A percentile compares a stretch with the other conserved stretches of the same genome.
These are phyloP conservation scores for Invenusta paracnida DNA, from an alignment of 2,888 invertebrate species.

Conservation along the genomic window DNA sequence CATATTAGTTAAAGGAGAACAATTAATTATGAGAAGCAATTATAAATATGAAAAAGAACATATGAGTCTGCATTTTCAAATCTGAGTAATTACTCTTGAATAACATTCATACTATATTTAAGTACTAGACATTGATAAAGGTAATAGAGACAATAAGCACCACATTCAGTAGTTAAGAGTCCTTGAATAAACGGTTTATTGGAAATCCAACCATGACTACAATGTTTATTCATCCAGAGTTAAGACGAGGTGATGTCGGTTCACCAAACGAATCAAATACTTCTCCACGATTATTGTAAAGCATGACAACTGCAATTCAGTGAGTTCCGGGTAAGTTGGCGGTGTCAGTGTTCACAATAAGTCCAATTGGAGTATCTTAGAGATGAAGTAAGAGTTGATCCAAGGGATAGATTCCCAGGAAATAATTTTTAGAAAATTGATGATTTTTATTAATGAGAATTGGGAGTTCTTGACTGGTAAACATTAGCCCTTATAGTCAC, in stretches of 20 bases:
- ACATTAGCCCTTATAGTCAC: neutral
- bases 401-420: neutral
- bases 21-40: neutral
- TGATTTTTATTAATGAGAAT: neutral
- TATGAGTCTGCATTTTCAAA: neutral
- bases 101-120: neutral
- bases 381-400: neutral
- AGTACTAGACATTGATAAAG: neutral
- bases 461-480: neutral
- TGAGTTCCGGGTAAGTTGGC: neutral
- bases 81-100: neutral
- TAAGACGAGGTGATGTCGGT: neutral
- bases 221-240: neutral
- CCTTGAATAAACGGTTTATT: neutral
- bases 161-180: neutral
- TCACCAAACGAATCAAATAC: neutral
- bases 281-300: neutral
- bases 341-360: neutral
- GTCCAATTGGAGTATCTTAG: neutral
- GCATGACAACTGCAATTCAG: neutral
- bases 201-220: neutral
- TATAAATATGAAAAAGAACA: neutral
- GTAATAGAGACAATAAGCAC: neutral
- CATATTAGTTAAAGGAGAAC: too few species aligned
- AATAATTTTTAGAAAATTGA: neutral